Conservation (phyloP, 2,797 vertebrate species). For the Anguilla pacifica region DNA sequence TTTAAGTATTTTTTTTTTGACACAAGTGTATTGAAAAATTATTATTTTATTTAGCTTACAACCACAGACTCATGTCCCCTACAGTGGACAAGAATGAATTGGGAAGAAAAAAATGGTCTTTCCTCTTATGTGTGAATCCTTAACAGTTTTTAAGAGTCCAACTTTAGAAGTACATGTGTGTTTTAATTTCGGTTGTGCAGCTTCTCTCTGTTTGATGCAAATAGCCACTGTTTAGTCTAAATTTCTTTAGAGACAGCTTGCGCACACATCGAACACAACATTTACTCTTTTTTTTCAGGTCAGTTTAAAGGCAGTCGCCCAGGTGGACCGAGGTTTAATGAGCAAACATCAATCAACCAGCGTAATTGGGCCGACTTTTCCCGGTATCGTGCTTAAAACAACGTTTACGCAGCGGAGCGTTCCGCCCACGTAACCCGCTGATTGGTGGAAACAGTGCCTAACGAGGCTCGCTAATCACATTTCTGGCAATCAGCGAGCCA, state of each 20-base stretch:
- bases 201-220: neutral
- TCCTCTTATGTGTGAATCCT: too few species aligned
- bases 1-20: too few species aligned
- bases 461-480: neutral
- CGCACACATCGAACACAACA: neutral
- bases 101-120: too few species aligned
- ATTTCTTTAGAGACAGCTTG: neutral
- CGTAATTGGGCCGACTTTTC: neutral
- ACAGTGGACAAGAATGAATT: too few species aligned
- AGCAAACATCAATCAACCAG: neutral
- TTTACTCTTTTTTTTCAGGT: neutral
- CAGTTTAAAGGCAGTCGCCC: neutral
- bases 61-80: too few species aligned
- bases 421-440: neutral
- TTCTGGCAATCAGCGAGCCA: neutral
- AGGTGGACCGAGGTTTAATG: neutral
- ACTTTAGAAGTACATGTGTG: too few species aligned
- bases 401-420: neutral
- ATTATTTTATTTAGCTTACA: too few species aligned
- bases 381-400: neutral
- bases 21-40: too few species aligned
- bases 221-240: neutral
- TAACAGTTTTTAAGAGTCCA: too few species aligned
- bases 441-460: neutral
- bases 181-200: neutral